These are phyloP conservation scores for Mormyrus iriodes DNA, from an alignment of 2,113 vertebrate species.

Conservation along the genomic window DNA sequence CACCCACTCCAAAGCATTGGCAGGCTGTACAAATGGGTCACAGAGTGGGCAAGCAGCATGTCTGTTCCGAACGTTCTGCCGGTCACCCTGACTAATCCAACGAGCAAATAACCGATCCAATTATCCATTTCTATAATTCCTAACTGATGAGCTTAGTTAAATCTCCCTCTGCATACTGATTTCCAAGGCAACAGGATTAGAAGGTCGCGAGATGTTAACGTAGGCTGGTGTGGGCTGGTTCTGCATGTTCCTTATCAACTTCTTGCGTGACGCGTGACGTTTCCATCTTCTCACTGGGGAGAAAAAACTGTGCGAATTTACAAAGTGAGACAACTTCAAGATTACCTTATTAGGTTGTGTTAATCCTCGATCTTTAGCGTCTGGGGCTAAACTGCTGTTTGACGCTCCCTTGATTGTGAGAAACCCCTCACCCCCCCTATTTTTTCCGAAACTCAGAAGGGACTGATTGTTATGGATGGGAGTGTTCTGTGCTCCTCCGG, in stretches of 20 bases:
- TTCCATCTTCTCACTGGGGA: neutral
- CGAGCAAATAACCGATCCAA: neutral
- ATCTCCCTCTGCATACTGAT: neutral
- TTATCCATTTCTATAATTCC: neutral
- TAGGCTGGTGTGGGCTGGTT: neutral
- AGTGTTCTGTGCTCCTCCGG: neutral
- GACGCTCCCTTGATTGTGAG: neutral
- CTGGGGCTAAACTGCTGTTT: neutral
- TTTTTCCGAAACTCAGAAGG: neutral
- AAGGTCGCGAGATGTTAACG: neutral
- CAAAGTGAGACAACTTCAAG: neutral
- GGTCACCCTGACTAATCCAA: constrained; percentile 10
- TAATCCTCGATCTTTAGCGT: neutral
- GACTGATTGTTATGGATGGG: neutral
- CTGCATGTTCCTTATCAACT: neutral
- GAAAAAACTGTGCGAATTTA: neutral
- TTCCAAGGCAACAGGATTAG: constrained; percentile 1
- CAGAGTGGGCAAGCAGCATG: neutral
- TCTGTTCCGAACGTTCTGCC: neutral
- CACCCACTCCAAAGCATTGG: neutral
- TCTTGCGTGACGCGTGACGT: neutral
- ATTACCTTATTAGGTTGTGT: neutral
- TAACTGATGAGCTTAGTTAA: neutral
- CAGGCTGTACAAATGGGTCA: neutral
- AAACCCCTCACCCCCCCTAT: neutral